phyloP scores from a whole-genome alignment of 2,888 invertebrate species.

The Fabriciana adippe region DNA sequence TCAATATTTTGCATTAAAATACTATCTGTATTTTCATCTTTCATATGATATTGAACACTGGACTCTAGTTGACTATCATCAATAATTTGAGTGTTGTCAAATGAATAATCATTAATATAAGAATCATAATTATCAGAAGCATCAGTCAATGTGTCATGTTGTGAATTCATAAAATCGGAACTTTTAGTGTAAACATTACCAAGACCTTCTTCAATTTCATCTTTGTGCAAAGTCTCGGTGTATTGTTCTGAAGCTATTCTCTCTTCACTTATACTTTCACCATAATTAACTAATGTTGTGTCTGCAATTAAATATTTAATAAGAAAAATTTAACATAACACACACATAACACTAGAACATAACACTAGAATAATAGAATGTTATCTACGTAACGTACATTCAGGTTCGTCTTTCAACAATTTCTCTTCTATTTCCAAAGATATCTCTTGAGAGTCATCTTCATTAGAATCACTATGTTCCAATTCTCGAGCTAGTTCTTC shows the following conservation, averaged over 20 bases:
- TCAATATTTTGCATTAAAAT: constrained; percentile 53
- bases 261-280: constrained; percentile 60
- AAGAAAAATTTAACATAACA: constrained; percentile 3
- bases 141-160: constrained; percentile 60
- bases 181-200: constrained; percentile 72
- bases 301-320: constrained; percentile 50
- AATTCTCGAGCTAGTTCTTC: constrained; percentile 73
- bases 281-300: constrained; percentile 73
- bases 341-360: too few relatives aligned
- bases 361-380: not conserved
- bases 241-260: constrained; percentile 59
- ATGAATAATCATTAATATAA: constrained; percentile 69
- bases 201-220: constrained; percentile 68
- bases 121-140: constrained; percentile 66
- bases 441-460: constrained; percentile 76
- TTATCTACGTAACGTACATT: constrained; percentile 53
- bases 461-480: constrained; percentile 77
- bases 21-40: constrained; percentile 49
- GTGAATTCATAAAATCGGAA: constrained; percentile 59
- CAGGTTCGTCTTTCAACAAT: constrained; percentile 75
- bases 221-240: constrained; percentile 65
- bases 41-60: constrained; percentile 49
- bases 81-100: constrained; percentile 56
- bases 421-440: constrained; percentile 77
- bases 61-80: constrained; percentile 51